Evolutionary conservation across 2,113 vertebrate species (phyloP).

Genomic region (Nyctereutes procyonoides): DNA sequence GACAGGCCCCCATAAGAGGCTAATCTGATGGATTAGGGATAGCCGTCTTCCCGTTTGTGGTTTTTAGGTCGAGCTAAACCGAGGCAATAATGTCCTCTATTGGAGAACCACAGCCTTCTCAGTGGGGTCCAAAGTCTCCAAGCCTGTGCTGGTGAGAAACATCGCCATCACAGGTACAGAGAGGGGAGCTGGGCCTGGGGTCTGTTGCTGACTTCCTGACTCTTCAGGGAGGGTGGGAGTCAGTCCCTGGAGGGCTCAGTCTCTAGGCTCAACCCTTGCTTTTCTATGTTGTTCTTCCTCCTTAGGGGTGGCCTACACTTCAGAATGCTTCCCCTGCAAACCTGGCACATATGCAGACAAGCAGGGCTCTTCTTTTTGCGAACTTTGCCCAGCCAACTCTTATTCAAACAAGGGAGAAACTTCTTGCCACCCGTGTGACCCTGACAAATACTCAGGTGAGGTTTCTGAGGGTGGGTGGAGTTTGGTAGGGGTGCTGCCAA

Average conservation of each 20-base stretch:
- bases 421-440: slow-evolving; percentile 91
- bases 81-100: slow-evolving; percentile 95
- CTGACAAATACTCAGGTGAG: slow-evolving; percentile 91
- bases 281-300: background rate
- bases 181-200: background rate
- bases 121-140: slow-evolving; percentile 86
- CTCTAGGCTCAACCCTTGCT: background rate
- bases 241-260: background rate
- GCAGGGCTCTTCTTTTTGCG: slow-evolving; percentile 91
- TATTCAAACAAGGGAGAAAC: slow-evolving; percentile 94
- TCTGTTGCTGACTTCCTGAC: background rate
- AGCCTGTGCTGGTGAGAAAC: slow-evolving; percentile 94
- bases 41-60: background rate
- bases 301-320: slow-evolving; percentile 95
- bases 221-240: background rate
- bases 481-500: background rate
- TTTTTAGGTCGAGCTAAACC: slow-evolving; percentile 90
- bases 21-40: background rate
- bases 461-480: background rate
- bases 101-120: slow-evolving; percentile 94
- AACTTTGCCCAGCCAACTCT: slow-evolving; percentile 89
- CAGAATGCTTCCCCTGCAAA: slow-evolving; percentile 98
- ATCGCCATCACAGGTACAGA: slow-evolving; percentile 93
- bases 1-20: background rate
- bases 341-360: slow-evolving; percentile 91